These are phyloP conservation scores for Chydorus sphaericus DNA, from an alignment of 2,888 invertebrate genomes.

Conservation along the genomic window DNA sequence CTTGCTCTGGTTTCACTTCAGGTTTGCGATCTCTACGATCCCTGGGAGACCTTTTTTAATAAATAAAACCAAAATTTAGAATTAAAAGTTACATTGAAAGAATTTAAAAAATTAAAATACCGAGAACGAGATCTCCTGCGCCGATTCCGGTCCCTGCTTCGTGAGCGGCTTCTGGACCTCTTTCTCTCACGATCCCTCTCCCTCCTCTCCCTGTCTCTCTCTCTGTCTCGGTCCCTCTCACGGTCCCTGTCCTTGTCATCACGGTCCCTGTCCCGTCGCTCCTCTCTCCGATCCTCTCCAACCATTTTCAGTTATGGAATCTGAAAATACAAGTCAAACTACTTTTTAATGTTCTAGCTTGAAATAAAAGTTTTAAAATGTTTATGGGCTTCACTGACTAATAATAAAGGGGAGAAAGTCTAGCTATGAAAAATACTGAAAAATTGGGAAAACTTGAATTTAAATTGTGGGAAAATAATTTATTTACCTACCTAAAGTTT, in stretches of 20 bases:
- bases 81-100: conserved; percentile 13
- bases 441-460: too few relatives aligned
- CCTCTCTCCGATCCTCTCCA: conserved; percentile 30
- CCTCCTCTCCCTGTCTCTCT: conserved; percentile 24
- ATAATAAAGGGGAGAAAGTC: too few relatives aligned
- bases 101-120: neutral
- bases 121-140: conserved; percentile 2
- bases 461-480: neutral
- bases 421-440: too few relatives aligned
- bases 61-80: conserved; percentile 6
- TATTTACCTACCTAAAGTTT: too few relatives aligned
- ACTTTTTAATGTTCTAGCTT: too few relatives aligned
- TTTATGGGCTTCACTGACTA: too few relatives aligned
- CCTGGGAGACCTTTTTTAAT: conserved; percentile 2
- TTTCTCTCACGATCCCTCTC: conserved; percentile 14
- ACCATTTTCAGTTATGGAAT: conserved; percentile 19
- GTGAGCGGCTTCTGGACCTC: conserved; percentile 15
- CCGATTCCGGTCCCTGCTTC: conserved; percentile 12
- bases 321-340: too few relatives aligned
- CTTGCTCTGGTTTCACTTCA: conserved; percentile 11
- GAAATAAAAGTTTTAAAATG: too few relatives aligned
- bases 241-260: conserved; percentile 28
- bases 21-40: conserved; percentile 12
- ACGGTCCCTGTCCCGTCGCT: conserved; percentile 11
- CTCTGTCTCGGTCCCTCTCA: conserved; percentile 24